Percentiles rank a stretch among this genome's conserved stretches.
These are phyloP conservation scores for Nematolebias whitei DNA, from an alignment of 2,113 vertebrate species.

Conservation along the genomic window DNA sequence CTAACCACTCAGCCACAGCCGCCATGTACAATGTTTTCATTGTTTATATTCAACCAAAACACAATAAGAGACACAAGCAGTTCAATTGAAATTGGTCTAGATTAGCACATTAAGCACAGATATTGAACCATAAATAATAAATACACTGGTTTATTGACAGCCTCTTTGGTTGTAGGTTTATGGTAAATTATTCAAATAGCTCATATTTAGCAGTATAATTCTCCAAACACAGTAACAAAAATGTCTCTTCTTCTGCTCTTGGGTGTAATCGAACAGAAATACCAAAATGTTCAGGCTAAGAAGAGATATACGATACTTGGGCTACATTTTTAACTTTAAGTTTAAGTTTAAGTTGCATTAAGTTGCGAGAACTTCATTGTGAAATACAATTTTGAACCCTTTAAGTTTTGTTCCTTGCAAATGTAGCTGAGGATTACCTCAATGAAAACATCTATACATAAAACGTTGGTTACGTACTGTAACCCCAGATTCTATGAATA, in stretches of 20 bases:
- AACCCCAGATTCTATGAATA: too few relatives aligned
- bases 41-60: background rate
- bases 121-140: background rate
- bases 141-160: background rate
- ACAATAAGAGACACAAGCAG: background rate
- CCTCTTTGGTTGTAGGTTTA: background rate
- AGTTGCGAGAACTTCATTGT: too few relatives aligned
- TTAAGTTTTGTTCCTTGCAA: too few relatives aligned
- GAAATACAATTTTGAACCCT: too few relatives aligned
- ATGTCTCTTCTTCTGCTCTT: background rate
- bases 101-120: background rate
- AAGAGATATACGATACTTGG: too few relatives aligned
- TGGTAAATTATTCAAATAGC: background rate
- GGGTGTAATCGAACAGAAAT: background rate
- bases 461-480: too few relatives aligned
- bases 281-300: background rate
- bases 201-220: background rate
- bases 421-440: too few relatives aligned
- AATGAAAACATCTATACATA: too few relatives aligned
- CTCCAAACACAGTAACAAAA: background rate
- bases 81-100: background rate
- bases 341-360: too few relatives aligned
- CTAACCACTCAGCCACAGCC: too few relatives aligned
- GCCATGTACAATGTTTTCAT: background rate
- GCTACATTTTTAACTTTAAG: too few relatives aligned